Base-by-base conservation (phyloP, 2,113 vertebrate genomes). In the Nothobranchius kuhntae region DNA sequence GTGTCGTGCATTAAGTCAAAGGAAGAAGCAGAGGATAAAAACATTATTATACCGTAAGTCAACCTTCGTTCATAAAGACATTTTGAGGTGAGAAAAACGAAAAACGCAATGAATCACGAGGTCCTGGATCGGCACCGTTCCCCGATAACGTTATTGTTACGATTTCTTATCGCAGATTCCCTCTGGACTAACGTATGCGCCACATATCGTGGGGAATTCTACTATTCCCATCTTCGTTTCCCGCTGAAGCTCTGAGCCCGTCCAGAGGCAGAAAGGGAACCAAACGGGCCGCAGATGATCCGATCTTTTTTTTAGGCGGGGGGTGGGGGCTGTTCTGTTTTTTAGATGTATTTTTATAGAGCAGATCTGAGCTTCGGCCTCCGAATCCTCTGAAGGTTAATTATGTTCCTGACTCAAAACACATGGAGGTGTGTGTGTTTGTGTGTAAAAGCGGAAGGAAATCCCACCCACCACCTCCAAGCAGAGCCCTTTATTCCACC, bases 381-480 rank as follows among this genome's bases (percentile, higher is more conserved):
- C 78, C 24, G 82, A 83, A 88, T 81, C 85, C 81, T 90, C 87
- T 92, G 91, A 91, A 88, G 90, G 92, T 92, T 93, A 89, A 91
- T 89, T 76, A 91, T 84, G 87, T 82, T 88, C 83, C 74, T 95
- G 94, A 96, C 94, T 87, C 67, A 80, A 85, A 91, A 93, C 95
- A 89, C 77, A 82, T 84, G 86, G 82, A 73, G 77, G 64, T 71
- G 52, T 48, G 53, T 14, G 62, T 58, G 71, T 58, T 77, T 65
- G 69, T 65, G 84, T 36, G 81, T 59, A 76, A 87, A 90, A 91
- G 93, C 95, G 94, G 95, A 96, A 96, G 95, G 95, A 96, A 96
- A 96, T 96, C 93, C 95, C 95, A 92, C 95, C 94, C 95, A 94
- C 94, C 94, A 94, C 94, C 94, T 94, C 93, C 89, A 84, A 93